A percentile compares a stretch with the other conserved stretches of the same genome.
Evolutionary conservation across 2,797 vertebrate species (phyloP).

Genomic region (Morus bassanus): DNA sequence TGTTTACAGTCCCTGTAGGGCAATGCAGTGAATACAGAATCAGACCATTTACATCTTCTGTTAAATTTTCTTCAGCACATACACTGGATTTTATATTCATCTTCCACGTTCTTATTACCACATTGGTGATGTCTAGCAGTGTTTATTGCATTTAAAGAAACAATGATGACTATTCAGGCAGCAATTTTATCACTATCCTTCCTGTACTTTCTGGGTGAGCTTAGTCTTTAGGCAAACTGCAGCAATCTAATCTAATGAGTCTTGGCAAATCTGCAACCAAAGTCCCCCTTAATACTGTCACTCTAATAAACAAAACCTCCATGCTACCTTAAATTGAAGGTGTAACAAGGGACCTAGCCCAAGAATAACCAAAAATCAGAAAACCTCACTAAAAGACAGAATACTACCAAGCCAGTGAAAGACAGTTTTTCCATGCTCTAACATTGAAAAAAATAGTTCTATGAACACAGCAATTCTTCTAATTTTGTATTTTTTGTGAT

Average conservation of each 20-base stretch:
- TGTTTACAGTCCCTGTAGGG: background rate
- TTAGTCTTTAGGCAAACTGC: background rate
- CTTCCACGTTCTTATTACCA: background rate
- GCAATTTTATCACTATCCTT: background rate
- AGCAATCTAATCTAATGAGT: background rate
- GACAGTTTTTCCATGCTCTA: background rate
- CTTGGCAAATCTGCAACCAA: background rate
- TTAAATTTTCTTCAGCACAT: background rate
- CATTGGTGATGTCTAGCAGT: background rate
- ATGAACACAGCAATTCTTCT: background rate
- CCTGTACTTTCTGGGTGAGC: background rate
- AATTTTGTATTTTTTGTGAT: background rate
- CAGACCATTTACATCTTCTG: background rate
- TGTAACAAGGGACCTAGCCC: background rate
- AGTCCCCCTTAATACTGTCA: background rate
- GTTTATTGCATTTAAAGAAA: background rate
- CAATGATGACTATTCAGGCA: background rate
- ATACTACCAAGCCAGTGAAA: background rate
- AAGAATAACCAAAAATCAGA: background rate
- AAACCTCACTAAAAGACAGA: background rate
- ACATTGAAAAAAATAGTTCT: background rate
- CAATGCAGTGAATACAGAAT: background rate
- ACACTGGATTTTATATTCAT: background rate
- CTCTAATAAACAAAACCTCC: background rate
- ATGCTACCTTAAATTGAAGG: background rate